Conservation (phyloP, 92 coral and sea anemone species). For the Bergia sp. region DNA sequence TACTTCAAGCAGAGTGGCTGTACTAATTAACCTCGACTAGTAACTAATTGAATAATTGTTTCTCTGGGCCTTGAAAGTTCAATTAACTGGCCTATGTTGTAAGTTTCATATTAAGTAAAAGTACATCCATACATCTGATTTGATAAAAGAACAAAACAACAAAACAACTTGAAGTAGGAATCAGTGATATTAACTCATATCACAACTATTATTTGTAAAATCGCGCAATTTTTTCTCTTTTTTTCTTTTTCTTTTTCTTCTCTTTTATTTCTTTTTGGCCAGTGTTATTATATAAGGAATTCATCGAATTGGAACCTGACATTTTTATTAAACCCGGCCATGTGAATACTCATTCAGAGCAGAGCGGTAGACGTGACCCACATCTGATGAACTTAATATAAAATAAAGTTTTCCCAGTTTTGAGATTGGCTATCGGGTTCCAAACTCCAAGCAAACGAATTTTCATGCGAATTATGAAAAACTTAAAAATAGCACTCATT, state of each 20-base stretch:
- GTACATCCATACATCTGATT: neutral
- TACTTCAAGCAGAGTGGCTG: conserved; percentile 16
- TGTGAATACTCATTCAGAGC: neutral
- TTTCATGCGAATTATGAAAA: neutral
- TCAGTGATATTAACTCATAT: neutral
- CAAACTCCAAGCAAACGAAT: neutral
- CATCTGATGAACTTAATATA: neutral
- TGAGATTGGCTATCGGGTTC: neutral
- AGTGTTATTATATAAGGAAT: neutral
- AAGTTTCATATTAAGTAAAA: neutral
- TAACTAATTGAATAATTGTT: conserved; percentile 39
- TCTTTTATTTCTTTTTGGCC: too few relatives aligned
- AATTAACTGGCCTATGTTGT: conserved; percentile 3
- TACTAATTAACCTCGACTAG: conserved; percentile 17
- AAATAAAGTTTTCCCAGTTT: neutral
- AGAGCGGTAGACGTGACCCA: neutral
- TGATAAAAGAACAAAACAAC: neutral
- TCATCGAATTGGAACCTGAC: neutral
- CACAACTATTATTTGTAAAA: too few relatives aligned
- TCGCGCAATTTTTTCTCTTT: too few relatives aligned
- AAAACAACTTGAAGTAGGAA: too few relatives aligned
- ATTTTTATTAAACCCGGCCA: neutral
- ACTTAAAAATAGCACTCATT: neutral
- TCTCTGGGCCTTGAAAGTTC: conserved; percentile 12
- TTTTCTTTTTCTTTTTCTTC: too few relatives aligned